Percentiles rank a stretch among this genome's conserved stretches.
Conservation (phyloP, 1,140 invertebrate species). For the Battus philenor region DNA sequence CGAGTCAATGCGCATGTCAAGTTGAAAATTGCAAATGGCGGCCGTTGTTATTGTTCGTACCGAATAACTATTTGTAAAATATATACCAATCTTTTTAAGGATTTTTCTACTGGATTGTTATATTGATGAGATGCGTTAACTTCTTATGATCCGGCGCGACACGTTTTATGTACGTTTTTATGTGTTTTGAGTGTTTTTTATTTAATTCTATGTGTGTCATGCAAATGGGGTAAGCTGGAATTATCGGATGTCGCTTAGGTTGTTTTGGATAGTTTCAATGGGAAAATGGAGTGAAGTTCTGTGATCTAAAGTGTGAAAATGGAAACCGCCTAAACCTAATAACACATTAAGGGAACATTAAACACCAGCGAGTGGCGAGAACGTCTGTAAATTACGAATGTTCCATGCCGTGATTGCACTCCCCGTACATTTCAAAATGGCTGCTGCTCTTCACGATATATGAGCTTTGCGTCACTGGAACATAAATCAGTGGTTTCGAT, state of each 20-base stretch:
- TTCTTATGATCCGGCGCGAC: constrained; percentile 62
- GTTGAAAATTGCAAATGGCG: constrained; percentile 77
- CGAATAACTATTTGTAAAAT: constrained; percentile 77
- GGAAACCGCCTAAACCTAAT: constrained; percentile 59
- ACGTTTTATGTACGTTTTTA: constrained; percentile 69
- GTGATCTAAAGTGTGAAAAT: constrained; percentile 64
- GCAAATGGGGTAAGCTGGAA: constrained; percentile 77
- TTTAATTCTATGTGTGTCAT: constrained; percentile 76
- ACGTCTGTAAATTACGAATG: constrained; percentile 62
- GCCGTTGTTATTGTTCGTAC: constrained; percentile 77
- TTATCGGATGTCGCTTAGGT: constrained; percentile 76
- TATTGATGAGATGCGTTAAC: constrained; percentile 66
- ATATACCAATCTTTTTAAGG: constrained; percentile 74
- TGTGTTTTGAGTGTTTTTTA: constrained; percentile 74
- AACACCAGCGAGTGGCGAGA: constrained; percentile 40
- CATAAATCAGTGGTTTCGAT: constrained; percentile 67
- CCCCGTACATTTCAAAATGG: constrained; percentile 77
- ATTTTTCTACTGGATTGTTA: constrained; percentile 71
- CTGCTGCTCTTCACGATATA: constrained; percentile 75
- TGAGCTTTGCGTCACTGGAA: constrained; percentile 77
- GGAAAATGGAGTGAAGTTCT: constrained; percentile 68
- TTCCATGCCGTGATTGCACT: constrained; percentile 76
- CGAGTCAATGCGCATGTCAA: constrained; percentile 76
- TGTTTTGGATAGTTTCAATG: constrained; percentile 75
- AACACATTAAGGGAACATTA: constrained; percentile 37